Percentiles rank a stretch among this genome's conserved stretches.
phyloP scores from a whole-genome alignment of 2,797 vertebrate species.

The Tolypeutes matacus region DNA sequence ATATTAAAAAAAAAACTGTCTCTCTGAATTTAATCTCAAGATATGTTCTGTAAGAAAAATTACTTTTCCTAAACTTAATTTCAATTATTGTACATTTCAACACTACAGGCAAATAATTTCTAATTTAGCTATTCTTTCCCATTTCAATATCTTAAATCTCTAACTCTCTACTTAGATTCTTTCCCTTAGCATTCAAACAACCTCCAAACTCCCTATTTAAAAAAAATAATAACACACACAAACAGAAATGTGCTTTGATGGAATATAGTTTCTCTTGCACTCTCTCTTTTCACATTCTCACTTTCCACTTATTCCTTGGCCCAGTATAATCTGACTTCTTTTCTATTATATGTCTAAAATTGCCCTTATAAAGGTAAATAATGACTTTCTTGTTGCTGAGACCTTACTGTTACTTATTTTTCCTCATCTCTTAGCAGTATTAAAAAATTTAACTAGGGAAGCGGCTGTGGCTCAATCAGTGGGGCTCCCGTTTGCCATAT shows the following conservation, averaged over 20 bases:
- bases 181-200: not conserved
- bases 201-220: not conserved
- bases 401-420: not conserved
- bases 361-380: not conserved
- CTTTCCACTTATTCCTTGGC: not conserved
- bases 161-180: not conserved
- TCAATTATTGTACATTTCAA: slow-evolving; percentile 9
- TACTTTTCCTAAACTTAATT: not conserved
- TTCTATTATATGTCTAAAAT: not conserved
- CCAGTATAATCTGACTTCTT: not conserved
- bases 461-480: too few relatives aligned
- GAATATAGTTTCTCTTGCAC: not conserved
- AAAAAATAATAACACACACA: not conserved
- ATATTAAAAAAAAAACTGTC: not conserved
- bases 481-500: too few relatives aligned
- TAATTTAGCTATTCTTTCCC: not conserved
- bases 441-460: not conserved
- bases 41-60: not conserved
- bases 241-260: not conserved
- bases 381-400: slow-evolving; percentile 4
- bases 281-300: not conserved
- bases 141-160: slow-evolving; percentile 1
- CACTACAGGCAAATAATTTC: not conserved
- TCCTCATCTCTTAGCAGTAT: not conserved
- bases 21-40: slow-evolving; percentile 11